These are phyloP conservation scores for Helobdella robusta DNA, from an alignment of 2,888 invertebrate species.

Conservation along the genomic window DNA sequence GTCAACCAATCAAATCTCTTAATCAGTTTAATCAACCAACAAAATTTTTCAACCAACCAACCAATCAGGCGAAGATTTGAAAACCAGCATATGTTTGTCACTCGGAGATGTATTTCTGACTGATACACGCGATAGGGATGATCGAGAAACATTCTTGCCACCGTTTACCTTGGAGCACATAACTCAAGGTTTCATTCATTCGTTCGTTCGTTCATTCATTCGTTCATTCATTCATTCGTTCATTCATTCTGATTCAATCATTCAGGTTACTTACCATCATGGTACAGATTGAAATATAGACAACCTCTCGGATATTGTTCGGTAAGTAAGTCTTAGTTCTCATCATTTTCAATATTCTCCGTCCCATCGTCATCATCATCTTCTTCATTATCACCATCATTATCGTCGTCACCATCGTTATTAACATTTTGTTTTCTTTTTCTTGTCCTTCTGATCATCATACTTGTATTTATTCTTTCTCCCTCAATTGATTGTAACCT, in stretches of 20 bases:
- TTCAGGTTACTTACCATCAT: neutral
- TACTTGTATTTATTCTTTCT: no score
- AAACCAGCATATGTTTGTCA: constrained; percentile 19
- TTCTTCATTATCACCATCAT: neutral
- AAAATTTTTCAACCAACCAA: no score
- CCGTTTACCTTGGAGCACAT: constrained; percentile 9
- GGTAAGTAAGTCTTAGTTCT: neutral
- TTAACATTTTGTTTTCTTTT: no score
- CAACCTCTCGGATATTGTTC: constrained; percentile 10
- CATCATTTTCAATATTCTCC: neutral
- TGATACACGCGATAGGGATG: constrained; percentile 8
- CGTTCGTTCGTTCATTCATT: no score
- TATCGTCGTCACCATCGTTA: neutral
- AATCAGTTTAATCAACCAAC: no score
- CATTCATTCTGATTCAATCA: no score
- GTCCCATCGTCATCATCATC: neutral
- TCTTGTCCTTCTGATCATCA: no score
- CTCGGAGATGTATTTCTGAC: neutral
- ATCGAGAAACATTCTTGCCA: constrained; percentile 13
- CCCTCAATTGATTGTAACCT: no score
- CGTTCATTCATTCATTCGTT: no score
- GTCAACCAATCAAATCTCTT: no score
- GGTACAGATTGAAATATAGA: constrained; percentile 9
- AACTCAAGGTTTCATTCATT: no score
- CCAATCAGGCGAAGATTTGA: constrained; percentile 14